phyloP scores from a whole-genome alignment of 2,797 vertebrate species.

The Aplochiton taeniatus region DNA sequence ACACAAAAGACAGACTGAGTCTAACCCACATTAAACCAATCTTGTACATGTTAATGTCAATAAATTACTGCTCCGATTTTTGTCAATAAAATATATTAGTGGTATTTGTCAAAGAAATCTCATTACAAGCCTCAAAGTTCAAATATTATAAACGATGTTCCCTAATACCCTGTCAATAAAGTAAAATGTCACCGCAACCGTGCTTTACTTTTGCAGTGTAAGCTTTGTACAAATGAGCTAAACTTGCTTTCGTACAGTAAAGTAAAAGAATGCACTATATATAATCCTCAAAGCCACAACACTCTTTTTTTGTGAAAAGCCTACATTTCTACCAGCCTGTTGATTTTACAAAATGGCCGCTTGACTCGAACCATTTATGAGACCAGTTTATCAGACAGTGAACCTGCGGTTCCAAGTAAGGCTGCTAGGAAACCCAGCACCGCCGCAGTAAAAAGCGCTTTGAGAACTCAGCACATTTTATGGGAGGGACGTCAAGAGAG shows the following conservation, averaged over 20 bases:
- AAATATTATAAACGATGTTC: slow-evolving; percentile 19
- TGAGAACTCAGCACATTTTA: slow-evolving; percentile 69
- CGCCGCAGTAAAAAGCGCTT: slow-evolving; percentile 52
- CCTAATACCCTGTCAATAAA: slow-evolving; percentile 21
- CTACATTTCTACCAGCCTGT: too few species aligned
- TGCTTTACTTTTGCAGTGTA: slow-evolving; percentile 14
- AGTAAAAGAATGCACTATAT: slow-evolving; percentile 14
- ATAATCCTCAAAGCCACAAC: too few species aligned
- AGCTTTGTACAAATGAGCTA: slow-evolving; percentile 22
- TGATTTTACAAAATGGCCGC: not conserved
- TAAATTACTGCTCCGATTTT: slow-evolving; percentile 33
- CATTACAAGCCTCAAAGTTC: slow-evolving; percentile 22
- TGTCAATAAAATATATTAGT: slow-evolving; percentile 33
- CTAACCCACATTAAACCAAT: slow-evolving; percentile 21
- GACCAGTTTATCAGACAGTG: slow-evolving; percentile 21
- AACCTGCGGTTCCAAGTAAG: slow-evolving; percentile 46
- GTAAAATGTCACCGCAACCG: slow-evolving; percentile 36
- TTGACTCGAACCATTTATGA: not conserved
- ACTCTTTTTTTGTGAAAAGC: too few species aligned
- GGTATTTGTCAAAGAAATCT: slow-evolving; percentile 26
- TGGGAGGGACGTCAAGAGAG: slow-evolving; percentile 40
- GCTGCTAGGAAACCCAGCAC: slow-evolving; percentile 64
- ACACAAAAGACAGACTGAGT: slow-evolving; percentile 36
- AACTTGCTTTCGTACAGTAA: slow-evolving; percentile 20
- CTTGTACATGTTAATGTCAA: not conserved